Percentiles rank a stretch among this genome's conserved stretches.
Conservation (phyloP, 2,888 invertebrate genomes). For the Sinelater perroti region DNA sequence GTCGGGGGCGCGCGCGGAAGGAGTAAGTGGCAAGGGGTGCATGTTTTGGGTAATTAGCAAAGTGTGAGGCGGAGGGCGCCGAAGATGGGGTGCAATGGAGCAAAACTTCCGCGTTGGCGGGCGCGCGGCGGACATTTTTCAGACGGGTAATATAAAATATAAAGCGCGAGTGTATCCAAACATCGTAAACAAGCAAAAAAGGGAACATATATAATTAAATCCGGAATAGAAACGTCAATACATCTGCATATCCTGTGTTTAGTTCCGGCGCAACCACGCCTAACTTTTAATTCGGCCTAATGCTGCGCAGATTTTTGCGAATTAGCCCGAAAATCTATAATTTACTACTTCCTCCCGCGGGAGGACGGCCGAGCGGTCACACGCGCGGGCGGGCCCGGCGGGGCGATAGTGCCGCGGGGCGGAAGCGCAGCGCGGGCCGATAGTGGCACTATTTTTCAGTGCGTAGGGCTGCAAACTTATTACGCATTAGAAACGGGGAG, state of each 20-base stretch:
- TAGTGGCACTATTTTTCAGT: slow-evolving; percentile 46
- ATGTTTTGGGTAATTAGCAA: background rate
- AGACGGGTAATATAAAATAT: slow-evolving; percentile 47
- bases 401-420: slow-evolving; percentile 38
- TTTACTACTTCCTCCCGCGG: slow-evolving; percentile 54
- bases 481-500: slow-evolving; percentile 48
- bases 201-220: slow-evolving; percentile 60
- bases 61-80: too few species aligned
- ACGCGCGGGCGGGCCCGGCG: slow-evolving; percentile 43
- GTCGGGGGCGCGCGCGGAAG: too few species aligned
- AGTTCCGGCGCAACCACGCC: slow-evolving; percentile 57
- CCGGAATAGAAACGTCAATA: slow-evolving; percentile 63
- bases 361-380: slow-evolving; percentile 35
- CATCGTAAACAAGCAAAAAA: slow-evolving; percentile 55
- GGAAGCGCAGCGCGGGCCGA: slow-evolving; percentile 29
- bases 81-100: background rate
- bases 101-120: slow-evolving; percentile 1
- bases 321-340: slow-evolving; percentile 60
- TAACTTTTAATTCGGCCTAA: slow-evolving; percentile 61
- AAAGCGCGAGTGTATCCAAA: slow-evolving; percentile 46
- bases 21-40: too few species aligned
- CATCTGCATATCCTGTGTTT: slow-evolving; percentile 53
- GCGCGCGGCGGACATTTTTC: slow-evolving; percentile 41
- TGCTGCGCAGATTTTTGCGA: slow-evolving; percentile 61
- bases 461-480: slow-evolving; percentile 48